phyloP scores from a whole-genome alignment of 2,888 invertebrate genomes.

The Lamproptera curius region DNA sequence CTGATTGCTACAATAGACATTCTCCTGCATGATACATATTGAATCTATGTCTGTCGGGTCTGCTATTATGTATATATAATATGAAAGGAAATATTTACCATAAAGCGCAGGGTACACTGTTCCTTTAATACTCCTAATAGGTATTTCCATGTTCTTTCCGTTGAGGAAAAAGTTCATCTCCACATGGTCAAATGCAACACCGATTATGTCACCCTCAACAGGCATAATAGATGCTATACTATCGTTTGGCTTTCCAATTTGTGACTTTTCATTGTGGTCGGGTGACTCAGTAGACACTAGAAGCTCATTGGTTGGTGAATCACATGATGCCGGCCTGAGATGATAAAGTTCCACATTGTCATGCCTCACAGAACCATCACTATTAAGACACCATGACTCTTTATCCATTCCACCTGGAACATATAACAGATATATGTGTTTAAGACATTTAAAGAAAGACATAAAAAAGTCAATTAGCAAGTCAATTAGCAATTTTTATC shows the following conservation, averaged over 20 bases:
- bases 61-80: too few species aligned
- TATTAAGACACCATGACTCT: slow-evolving; percentile 95
- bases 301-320: slow-evolving; percentile 64
- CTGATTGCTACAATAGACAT: too few species aligned
- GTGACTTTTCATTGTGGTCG: slow-evolving; percentile 49
- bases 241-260: slow-evolving; percentile 39
- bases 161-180: slow-evolving; percentile 97
- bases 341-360: slow-evolving; percentile 88
- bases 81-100: too few species aligned
- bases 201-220: slow-evolving; percentile 96
- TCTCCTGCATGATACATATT: too few species aligned
- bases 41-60: too few species aligned
- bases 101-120: slow-evolving; percentile 95
- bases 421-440: not conserved
- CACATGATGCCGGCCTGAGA: slow-evolving; percentile 66
- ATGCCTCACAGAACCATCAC: slow-evolving; percentile 92
- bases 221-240: slow-evolving; percentile 71
- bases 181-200: slow-evolving; percentile 96
- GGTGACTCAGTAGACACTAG: slow-evolving; percentile 59
- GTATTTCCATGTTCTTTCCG: slow-evolving; percentile 90
- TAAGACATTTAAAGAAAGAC: not conserved
- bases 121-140: slow-evolving; percentile 92
- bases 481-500: too few species aligned
- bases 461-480: too few species aligned
- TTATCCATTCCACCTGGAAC: slow-evolving; percentile 88